Evolutionary conservation across 2,113 vertebrate species (phyloP).

Genomic region (Anoplopoma fimbria): DNA sequence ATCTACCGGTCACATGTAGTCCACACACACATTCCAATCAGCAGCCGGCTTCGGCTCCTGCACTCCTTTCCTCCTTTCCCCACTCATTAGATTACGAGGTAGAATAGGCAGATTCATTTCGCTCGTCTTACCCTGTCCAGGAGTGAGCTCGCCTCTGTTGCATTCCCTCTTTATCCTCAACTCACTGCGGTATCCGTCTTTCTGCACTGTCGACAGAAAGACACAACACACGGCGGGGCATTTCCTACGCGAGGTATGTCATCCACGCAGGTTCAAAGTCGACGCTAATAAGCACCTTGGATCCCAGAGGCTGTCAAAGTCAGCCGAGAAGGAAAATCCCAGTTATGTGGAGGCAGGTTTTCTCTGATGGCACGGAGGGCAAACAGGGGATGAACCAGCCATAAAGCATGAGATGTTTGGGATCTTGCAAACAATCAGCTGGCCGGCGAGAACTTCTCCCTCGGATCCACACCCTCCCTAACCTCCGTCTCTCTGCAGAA

Average conservation of each 20-base stretch:
- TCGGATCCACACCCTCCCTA: slow-evolving; percentile 46
- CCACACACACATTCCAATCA: slow-evolving; percentile 66
- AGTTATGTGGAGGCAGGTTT: slow-evolving; percentile 20
- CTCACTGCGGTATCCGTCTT: slow-evolving; percentile 69
- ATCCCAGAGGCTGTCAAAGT: slow-evolving; percentile 51
- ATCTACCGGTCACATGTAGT: slow-evolving; percentile 66
- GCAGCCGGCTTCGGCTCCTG: slow-evolving; percentile 53
- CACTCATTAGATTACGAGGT: slow-evolving; percentile 64
- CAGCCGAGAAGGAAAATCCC: slow-evolving; percentile 46
- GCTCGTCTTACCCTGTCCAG: slow-evolving; percentile 76
- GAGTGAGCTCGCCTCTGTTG: slow-evolving; percentile 43
- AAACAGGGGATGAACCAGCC: slow-evolving; percentile 27
- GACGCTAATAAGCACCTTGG: slow-evolving; percentile 46
- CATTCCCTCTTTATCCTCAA: slow-evolving; percentile 68
- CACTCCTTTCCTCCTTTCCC: slow-evolving; percentile 41
- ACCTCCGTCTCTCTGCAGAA: slow-evolving; percentile 69
- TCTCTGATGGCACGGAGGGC: slow-evolving; percentile 21
- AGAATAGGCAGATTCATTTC: slow-evolving; percentile 49
- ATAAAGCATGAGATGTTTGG: slow-evolving; percentile 37
- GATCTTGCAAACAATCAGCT: slow-evolving; percentile 62
- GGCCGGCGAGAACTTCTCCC: slow-evolving; percentile 58
- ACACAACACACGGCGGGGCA: slow-evolving; percentile 42
- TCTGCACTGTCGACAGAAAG: slow-evolving; percentile 60
- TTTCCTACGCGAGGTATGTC: slow-evolving; percentile 57
- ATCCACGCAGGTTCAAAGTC: slow-evolving; percentile 60